phyloP scores from a whole-genome alignment of 2,888 invertebrate species.

The Eremobia ochroleuca region DNA sequence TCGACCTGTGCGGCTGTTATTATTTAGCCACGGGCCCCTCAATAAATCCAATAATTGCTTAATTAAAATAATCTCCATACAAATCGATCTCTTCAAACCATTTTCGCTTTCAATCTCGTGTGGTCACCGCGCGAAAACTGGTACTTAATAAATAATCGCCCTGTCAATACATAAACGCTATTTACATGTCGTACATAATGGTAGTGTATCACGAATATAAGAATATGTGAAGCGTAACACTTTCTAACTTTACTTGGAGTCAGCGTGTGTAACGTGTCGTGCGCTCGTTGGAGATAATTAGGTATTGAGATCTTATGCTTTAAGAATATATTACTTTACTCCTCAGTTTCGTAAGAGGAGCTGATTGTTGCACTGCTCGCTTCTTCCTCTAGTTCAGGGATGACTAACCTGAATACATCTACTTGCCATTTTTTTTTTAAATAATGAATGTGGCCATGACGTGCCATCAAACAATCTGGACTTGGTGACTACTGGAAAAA shows the following conservation, averaged over 20 bases:
- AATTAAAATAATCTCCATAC: slow-evolving; percentile 14
- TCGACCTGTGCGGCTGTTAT: too few relatives aligned
- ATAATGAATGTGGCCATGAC: too few relatives aligned
- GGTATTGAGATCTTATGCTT: slow-evolving; percentile 30
- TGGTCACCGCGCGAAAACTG: slow-evolving; percentile 41
- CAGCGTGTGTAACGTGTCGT: slow-evolving; percentile 46
- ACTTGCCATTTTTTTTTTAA: too few relatives aligned
- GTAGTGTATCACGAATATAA: slow-evolving; percentile 60
- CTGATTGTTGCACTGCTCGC: neutral
- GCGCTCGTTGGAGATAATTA: slow-evolving; percentile 35
- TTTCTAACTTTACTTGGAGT: slow-evolving; percentile 64
- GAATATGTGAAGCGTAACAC: slow-evolving; percentile 63
- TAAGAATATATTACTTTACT: slow-evolving; percentile 11
- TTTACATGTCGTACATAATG: slow-evolving; percentile 60
- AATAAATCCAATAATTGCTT: neutral
- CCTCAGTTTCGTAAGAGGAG: slow-evolving; percentile 5
- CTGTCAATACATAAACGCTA: slow-evolving; percentile 61
- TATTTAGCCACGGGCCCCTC: too few relatives aligned
- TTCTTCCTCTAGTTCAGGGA: too few relatives aligned
- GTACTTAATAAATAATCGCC: slow-evolving; percentile 55
- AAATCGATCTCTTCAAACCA: slow-evolving; percentile 25
- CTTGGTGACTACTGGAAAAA: too few relatives aligned
- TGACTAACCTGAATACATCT: too few relatives aligned
- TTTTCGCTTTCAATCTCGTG: slow-evolving; percentile 52
- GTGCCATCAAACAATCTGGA: too few relatives aligned